Percentiles rank a stretch among this genome's conserved stretches.
Evolutionary conservation across 2,888 invertebrate species (phyloP).

Genomic region (Acanthosepion pharaonis): DNA sequence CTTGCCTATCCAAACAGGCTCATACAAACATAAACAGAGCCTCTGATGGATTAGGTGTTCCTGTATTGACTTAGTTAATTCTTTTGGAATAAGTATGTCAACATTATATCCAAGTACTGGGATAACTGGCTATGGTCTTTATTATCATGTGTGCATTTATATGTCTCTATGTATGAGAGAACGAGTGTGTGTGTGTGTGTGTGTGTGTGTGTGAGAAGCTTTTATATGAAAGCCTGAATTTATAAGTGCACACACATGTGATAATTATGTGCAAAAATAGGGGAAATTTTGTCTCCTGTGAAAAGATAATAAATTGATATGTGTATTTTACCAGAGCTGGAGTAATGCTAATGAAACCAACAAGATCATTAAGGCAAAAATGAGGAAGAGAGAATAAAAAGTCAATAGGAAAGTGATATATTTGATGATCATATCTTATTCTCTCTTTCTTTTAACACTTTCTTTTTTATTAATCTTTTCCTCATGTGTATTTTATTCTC

Average conservation of each 20-base stretch:
- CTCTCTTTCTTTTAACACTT: too few relatives aligned
- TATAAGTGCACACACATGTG: background rate
- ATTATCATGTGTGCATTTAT: background rate
- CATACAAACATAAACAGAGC: constrained; percentile 20
- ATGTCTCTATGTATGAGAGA: background rate
- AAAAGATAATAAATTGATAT: background rate
- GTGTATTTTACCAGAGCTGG: background rate
- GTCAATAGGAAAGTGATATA: too few relatives aligned
- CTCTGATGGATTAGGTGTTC: constrained; percentile 33
- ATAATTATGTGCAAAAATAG: background rate
- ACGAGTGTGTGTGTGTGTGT: too few relatives aligned
- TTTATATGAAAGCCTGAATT: background rate
- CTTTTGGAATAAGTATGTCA: background rate
- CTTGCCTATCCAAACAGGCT: background rate
- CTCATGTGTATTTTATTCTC: background rate
- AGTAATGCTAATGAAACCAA: background rate
- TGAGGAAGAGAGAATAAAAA: background rate
- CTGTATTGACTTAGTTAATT: background rate
- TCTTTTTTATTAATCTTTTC: too few relatives aligned
- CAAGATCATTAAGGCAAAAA: background rate
- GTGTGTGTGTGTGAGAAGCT: background rate
- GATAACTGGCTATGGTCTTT: background rate
- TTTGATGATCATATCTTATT: too few relatives aligned
- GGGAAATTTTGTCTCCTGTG: background rate
- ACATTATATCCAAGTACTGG: background rate